A percentile compares a stretch with the other conserved stretches of the same genome.
phyloP scores from a whole-genome alignment of 1,140 invertebrate species.

The Drosophila subpulchrella region DNA sequence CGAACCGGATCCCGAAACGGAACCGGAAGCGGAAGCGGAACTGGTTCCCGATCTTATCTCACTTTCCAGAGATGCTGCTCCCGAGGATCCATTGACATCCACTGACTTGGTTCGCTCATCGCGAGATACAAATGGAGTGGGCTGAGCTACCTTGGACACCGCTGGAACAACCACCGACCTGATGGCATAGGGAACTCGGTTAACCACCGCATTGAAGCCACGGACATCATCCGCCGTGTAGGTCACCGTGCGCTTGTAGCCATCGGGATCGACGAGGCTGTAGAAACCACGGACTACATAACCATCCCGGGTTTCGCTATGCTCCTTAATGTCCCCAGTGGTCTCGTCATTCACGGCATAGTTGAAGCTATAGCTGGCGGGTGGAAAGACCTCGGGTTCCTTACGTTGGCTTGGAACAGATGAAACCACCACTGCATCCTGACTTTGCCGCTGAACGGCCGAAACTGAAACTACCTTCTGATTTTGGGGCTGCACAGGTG shows the following conservation, averaged over 20 bases:
- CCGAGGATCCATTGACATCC: slow-evolving; percentile 5
- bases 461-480: not conserved
- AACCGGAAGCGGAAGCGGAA: not conserved
- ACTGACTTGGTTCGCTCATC: slow-evolving; percentile 46
- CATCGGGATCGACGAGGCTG: slow-evolving; percentile 70
- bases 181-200: slow-evolving; percentile 58
- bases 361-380: slow-evolving; percentile 61
- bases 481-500: not conserved
- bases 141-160: slow-evolving; percentile 3
- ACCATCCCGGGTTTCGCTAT: slow-evolving; percentile 61
- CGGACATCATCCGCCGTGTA: slow-evolving; percentile 86
- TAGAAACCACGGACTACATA: slow-evolving; percentile 65
- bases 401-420: slow-evolving; percentile 25
- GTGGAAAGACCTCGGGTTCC: slow-evolving; percentile 52
- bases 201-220: slow-evolving; percentile 86
- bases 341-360: slow-evolving; percentile 65
- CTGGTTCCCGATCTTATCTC: not conserved
- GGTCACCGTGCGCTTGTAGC: slow-evolving; percentile 85
- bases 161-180: slow-evolving; percentile 38
- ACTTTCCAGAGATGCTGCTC: not conserved
- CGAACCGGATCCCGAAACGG: not conserved
- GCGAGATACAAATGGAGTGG: slow-evolving; percentile 9
- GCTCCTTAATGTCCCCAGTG: slow-evolving; percentile 72
- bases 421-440: not conserved
- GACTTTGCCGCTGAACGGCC: not conserved